Evolutionary conservation across 2,888 invertebrate species (phyloP).

Genomic region (Meandrusa payeni): DNA sequence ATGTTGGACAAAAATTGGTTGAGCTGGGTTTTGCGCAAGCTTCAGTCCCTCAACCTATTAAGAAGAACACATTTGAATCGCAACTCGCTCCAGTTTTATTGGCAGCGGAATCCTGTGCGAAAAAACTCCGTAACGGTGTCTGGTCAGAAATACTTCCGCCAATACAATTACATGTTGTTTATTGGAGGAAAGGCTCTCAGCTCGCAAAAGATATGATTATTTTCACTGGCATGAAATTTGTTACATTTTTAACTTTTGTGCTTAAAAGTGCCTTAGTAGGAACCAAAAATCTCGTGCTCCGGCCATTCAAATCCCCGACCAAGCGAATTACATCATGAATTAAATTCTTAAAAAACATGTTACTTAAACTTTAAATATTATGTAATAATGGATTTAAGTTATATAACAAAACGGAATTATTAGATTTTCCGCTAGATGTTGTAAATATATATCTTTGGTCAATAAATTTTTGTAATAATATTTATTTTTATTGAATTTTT

Average conservation of each 20-base stretch:
- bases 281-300: conserved; percentile 49
- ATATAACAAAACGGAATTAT: background rate
- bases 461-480: conserved; percentile 21
- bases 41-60: conserved; percentile 50
- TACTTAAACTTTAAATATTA: conserved; percentile 37
- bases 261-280: conserved; percentile 54
- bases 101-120: conserved; percentile 64
- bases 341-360: conserved; percentile 30
- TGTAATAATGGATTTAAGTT: background rate
- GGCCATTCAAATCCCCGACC: conserved; percentile 48
- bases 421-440: background rate
- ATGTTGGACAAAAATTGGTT: conserved; percentile 67
- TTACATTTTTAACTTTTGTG: conserved; percentile 42
- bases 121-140: conserved; percentile 60
- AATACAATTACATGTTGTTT: conserved; percentile 54
- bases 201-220: conserved; percentile 40
- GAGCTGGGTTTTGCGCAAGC: conserved; percentile 73
- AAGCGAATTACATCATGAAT: conserved; percentile 63
- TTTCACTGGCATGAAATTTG: conserved; percentile 45
- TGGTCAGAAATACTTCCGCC: conserved; percentile 72
- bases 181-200: conserved; percentile 62
- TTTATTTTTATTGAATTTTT: background rate
- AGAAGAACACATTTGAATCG: conserved; percentile 63
- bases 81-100: conserved; percentile 57
- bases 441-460: conserved; percentile 8